Evolutionary conservation across 2,888 invertebrate genomes (phyloP).

Genomic region (Meloe dianella): DNA sequence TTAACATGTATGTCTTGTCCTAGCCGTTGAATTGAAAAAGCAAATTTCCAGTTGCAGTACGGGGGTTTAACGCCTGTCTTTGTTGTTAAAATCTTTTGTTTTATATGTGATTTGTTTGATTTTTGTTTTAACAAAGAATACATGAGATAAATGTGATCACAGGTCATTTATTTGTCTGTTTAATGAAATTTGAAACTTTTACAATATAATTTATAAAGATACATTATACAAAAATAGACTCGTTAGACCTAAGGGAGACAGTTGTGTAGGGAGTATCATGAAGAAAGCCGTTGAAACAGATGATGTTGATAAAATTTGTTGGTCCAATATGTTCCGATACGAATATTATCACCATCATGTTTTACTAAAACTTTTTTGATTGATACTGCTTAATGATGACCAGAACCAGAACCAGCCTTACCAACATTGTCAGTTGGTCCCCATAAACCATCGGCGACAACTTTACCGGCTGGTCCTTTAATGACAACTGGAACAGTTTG

Average conservation of each 20-base stretch:
- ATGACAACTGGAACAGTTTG: constrained; percentile 46
- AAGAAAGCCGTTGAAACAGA: neutral
- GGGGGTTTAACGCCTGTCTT: too few species aligned
- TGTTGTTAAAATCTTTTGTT: too few species aligned
- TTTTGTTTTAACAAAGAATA: neutral
- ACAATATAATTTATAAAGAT: constrained; percentile 13
- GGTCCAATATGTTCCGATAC: neutral
- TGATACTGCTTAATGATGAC: neutral
- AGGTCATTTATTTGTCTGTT: constrained; percentile 8
- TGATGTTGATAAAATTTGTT: neutral
- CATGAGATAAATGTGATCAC: neutral
- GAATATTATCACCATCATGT: neutral
- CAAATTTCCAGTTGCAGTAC: too few species aligned
- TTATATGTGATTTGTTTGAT: too few species aligned
- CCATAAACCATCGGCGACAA: constrained; percentile 47
- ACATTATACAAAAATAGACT: neutral
- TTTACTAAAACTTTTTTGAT: neutral
- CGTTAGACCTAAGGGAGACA: constrained; percentile 9
- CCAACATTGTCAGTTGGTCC: constrained; percentile 38
- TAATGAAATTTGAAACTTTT: neutral
- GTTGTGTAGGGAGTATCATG: neutral
- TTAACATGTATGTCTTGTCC: too few species aligned
- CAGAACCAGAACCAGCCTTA: constrained; percentile 13
- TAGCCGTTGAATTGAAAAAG: too few species aligned
- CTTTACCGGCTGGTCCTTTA: constrained; percentile 46